A percentile compares a stretch with the other conserved stretches of the same genome.
phyloP scores from a whole-genome alignment of 1,140 invertebrate species.

The Triops longicaudatus region DNA sequence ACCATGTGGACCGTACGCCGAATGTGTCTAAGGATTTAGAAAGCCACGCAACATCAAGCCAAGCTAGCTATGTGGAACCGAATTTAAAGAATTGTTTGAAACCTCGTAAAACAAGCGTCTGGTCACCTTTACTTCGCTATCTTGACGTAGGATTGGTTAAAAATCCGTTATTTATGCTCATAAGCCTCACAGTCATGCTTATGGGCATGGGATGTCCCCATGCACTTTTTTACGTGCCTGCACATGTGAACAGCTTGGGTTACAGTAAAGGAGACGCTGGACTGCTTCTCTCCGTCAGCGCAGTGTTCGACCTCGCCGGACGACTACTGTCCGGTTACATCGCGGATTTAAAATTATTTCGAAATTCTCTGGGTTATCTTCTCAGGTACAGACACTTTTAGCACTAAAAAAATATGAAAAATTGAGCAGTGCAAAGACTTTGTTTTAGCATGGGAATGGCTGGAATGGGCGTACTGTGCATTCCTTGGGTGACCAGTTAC shows the following conservation, averaged over 20 bases:
- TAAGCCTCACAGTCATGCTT: slow-evolving; percentile 59
- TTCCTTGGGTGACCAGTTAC: slow-evolving; percentile 55
- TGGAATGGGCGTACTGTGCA: slow-evolving; percentile 53
- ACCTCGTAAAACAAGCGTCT: neutral
- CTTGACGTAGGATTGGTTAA: slow-evolving; percentile 57
- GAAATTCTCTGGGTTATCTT: slow-evolving; percentile 59
- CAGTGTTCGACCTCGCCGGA: slow-evolving; percentile 57
- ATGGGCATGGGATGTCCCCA: slow-evolving; percentile 68
- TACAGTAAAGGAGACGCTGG: slow-evolving; percentile 60
- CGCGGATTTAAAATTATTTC: slow-evolving; percentile 59
- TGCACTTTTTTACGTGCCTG: slow-evolving; percentile 62
- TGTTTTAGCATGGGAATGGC: slow-evolving; percentile 56
- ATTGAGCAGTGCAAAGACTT: no score
- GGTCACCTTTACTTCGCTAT: slow-evolving; percentile 40
- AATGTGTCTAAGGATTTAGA: no score
- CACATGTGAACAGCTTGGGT: slow-evolving; percentile 51
- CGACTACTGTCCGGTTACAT: slow-evolving; percentile 59
- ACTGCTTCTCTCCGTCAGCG: slow-evolving; percentile 61
- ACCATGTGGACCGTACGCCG: slow-evolving; percentile 33
- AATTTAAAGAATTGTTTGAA: no score
- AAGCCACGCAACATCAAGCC: neutral
- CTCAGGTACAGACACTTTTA: no score
- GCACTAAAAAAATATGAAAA: no score
- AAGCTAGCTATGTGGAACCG: no score
- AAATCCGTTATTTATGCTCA: slow-evolving; percentile 57